Base-by-base conservation (phyloP, 2,113 vertebrate genomes). In the Cryptomyrus ogoouensis region DNA sequence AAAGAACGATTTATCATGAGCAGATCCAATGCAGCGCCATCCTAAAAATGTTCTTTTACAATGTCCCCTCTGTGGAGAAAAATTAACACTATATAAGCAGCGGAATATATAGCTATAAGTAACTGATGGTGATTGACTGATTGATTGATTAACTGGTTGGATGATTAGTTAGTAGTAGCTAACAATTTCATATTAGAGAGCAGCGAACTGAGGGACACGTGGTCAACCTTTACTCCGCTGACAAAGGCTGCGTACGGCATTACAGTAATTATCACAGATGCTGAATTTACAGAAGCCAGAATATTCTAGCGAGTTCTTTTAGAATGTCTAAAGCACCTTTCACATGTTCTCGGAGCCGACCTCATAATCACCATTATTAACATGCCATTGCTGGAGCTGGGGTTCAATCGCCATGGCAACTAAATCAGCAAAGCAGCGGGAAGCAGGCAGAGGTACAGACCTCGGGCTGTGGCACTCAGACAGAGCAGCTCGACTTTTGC, bases 311-410 rank as follows among this genome's bases (percentile, higher is more conserved):
- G n/a, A 42, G 52, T 89, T 62, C 52, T 31, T 84, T 84, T 21
- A 19, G 89, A 89, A 89, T 84, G 50, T 89, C 80, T 89, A 80
- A 58, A 85, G 88, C 92, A 53, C 91, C 88, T 92, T 91, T 88
- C 90, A 93, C 90, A 92, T 93, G 93, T 93, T 93, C 92, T 92
- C 92, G 91, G 91, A 94, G 92, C 93, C 89, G 89, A 91, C 92
- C 92, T 93, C 90, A 91, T 95, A 95, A 95, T 95, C 94, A 95
- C 94, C 93, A 90, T 95, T 94, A 95, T 95, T 95, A 95, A 93
- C 94, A 94, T 94, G 94, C 94, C 91, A 95, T 92, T 91, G 93
- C 93, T 93, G 92, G 94, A 93, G 95, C 95, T 95, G 95, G 94
- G 92, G 93, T 93, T 92, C 88, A 91, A 93, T 95, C 89, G 91